Evolutionary conservation across 2,113 vertebrate genomes (phyloP).

Genomic region (Sula dactylatra): DNA sequence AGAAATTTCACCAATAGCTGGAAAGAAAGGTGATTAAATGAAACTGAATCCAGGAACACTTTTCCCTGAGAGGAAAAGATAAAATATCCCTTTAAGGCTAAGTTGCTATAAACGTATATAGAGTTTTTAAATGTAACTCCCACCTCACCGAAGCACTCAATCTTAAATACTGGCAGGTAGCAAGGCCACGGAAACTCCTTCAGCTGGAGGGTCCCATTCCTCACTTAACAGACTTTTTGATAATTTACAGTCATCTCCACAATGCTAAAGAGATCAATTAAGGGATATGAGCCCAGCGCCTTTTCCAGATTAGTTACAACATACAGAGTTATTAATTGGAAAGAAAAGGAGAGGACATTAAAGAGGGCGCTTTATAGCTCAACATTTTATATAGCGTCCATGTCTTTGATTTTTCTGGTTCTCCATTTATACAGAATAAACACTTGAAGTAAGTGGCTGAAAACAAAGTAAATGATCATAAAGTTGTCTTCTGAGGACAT

Average conservation of each 20-base stretch:
- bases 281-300: background rate
- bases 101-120: background rate
- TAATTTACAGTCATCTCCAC: conserved; percentile 31
- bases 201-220: background rate
- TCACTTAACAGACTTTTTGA: background rate
- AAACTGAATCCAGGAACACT: background rate
- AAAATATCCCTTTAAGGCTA: background rate
- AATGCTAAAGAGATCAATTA: background rate
- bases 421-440: background rate
- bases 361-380: background rate
- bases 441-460: background rate
- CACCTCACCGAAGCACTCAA: background rate
- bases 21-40: conserved; percentile 7
- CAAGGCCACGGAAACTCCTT: background rate
- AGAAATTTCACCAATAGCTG: background rate
- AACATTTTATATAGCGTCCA: background rate
- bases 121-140: background rate
- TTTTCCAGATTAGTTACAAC: conserved; percentile 16
- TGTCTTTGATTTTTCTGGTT: background rate
- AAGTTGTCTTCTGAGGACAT: background rate
- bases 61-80: background rate
- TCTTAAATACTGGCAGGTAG: conserved; percentile 2
- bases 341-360: background rate
- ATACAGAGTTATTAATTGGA: conserved; percentile 28
- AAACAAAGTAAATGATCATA: background rate